Conservation (phyloP, 2,888 invertebrate species). For the Drosophila peninsularis region DNA sequence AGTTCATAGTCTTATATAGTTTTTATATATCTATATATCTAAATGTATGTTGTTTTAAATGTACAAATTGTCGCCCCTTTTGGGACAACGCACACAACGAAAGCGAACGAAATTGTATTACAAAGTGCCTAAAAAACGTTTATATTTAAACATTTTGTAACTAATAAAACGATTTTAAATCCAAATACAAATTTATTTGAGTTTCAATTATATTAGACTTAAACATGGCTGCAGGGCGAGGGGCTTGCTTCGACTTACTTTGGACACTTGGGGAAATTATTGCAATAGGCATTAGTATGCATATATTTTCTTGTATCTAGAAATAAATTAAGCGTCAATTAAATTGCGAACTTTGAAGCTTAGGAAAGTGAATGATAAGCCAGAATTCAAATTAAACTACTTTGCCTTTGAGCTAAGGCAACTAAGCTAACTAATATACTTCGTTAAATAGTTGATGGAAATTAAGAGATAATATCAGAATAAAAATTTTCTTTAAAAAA, state of each 20-base stretch:
- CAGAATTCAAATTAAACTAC: background rate
- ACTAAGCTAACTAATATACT: background rate
- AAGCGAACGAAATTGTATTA: constrained; percentile 52
- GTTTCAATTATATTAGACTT: background rate
- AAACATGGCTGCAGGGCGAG: background rate
- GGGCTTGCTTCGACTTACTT: too few relatives aligned
- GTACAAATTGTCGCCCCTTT: constrained; percentile 47
- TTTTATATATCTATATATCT: constrained; percentile 16
- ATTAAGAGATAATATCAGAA: too few relatives aligned
- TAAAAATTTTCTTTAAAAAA: too few relatives aligned
- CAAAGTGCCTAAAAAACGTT: constrained; percentile 47
- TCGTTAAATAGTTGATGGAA: background rate
- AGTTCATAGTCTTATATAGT: constrained; percentile 21
- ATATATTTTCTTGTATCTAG: constrained; percentile 27
- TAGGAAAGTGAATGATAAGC: background rate
- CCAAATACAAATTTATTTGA: constrained; percentile 17
- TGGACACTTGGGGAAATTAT: background rate
- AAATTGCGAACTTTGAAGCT: constrained; percentile 1
- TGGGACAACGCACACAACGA: constrained; percentile 35
- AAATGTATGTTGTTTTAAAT: constrained; percentile 63
- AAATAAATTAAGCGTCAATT: constrained; percentile 11
- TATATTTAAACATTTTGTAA: constrained; percentile 65
- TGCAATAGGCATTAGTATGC: constrained; percentile 13
- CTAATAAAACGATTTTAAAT: constrained; percentile 69
- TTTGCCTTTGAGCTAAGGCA: background rate